These are phyloP conservation scores for Aphidius colemani DNA, from an alignment of 2,888 invertebrate species.

Conservation along the genomic window DNA sequence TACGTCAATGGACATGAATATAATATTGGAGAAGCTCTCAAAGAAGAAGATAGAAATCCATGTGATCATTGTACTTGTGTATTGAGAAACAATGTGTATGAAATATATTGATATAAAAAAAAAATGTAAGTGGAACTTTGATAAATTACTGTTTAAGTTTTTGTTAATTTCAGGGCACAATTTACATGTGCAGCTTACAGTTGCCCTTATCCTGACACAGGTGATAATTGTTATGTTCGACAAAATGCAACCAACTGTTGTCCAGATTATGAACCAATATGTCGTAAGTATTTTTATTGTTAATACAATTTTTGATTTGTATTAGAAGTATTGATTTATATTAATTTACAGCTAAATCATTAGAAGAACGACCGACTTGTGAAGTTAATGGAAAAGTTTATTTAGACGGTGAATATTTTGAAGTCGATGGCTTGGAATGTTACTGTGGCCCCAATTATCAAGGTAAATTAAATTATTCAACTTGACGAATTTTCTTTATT, in stretches of 20 bases:
- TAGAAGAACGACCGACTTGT: conserved; percentile 40
- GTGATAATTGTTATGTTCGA: conserved; percentile 37
- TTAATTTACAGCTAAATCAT: conserved; percentile 35
- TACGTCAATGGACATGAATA: conserved; percentile 44
- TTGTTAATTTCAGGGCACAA: conserved; percentile 28
- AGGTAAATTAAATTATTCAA: conserved; percentile 30
- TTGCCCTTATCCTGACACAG: conserved; percentile 29
- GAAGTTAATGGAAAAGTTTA: conserved; percentile 44
- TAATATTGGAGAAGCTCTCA: conserved; percentile 38
- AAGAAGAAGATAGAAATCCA: conserved; percentile 41
- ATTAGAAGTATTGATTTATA: neutral
- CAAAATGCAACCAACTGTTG: conserved; percentile 36
- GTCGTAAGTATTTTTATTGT: conserved; percentile 41
- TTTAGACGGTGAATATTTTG: conserved; percentile 46
- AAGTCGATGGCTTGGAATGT: conserved; percentile 38
- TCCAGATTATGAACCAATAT: conserved; percentile 32
- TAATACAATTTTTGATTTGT: neutral
- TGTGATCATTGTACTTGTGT: conserved; percentile 39
- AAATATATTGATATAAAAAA: no score
- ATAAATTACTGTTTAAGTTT: neutral
- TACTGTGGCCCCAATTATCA: conserved; percentile 38
- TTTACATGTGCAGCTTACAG: conserved; percentile 45
- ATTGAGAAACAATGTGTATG: no score
- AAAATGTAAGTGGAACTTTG: neutral
- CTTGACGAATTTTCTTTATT: neutral